These are phyloP conservation scores for Mycetomoellerius zeteki DNA, from an alignment of 1,140 invertebrate species.

Conservation along the genomic window DNA sequence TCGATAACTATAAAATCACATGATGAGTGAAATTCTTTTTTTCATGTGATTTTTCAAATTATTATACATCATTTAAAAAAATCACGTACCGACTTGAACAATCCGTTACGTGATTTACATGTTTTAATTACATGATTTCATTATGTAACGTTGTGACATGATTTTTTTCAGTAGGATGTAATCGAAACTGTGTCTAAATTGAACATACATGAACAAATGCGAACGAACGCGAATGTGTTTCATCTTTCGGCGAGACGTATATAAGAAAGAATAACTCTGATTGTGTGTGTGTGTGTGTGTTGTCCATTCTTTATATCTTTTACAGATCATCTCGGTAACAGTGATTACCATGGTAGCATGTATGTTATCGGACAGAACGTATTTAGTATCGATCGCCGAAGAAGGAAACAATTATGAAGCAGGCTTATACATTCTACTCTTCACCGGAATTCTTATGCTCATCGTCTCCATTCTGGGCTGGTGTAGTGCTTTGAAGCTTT, in stretches of 20 bases:
- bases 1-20: too few relatives aligned
- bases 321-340: constrained; percentile 91
- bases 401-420: constrained; percentile 90
- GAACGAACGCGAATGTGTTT: neutral
- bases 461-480: constrained; percentile 96
- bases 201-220: neutral
- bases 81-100: too few relatives aligned
- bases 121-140: too few relatives aligned
- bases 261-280: neutral
- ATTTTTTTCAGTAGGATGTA: too few relatives aligned
- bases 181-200: neutral
- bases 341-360: constrained; percentile 91
- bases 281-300: too few relatives aligned
- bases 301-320: constrained; percentile 64
- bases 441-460: constrained; percentile 93
- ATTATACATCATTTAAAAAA: too few relatives aligned
- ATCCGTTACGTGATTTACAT: too few relatives aligned
- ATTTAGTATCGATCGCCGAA: constrained; percentile 91
- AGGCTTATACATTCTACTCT: constrained; percentile 92
- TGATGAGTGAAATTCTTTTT: too few relatives aligned
- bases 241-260: neutral
- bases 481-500: constrained; percentile 95
- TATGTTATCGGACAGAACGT: constrained; percentile 92
- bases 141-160: too few relatives aligned
- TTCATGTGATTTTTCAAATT: too few relatives aligned